Evolutionary conservation across 2,888 invertebrate species (phyloP), one percentile per base, ranked within the genome.

Genomic region (Cheilosia impressa): DNA sequence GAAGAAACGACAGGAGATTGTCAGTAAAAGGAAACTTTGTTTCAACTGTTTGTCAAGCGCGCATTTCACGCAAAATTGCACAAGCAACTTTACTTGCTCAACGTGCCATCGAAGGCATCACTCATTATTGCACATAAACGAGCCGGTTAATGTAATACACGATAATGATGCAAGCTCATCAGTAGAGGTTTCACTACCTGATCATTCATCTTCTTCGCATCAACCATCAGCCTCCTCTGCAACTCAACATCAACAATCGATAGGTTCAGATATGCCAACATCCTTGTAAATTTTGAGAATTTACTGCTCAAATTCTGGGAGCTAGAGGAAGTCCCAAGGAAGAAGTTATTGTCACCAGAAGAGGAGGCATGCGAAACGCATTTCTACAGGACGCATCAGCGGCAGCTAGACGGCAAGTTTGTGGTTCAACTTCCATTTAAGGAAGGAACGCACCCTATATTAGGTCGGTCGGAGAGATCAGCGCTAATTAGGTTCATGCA

Each of bases 341-440:
- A 22, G 27, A 43, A 43, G 1, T 1, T 60, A 15, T 43, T 41
- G 4, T 45, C 62, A 27, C 27, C 53, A 13, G 69, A 69, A 24
- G 47, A 69, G 34, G 19, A 24, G 19, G n/a, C 24, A n/a, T 47
- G 31, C 17, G 57, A 69, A 34, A 47, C 38, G 4, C 45, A 68
- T 19, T 68, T 55, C 15, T 55, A 55, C 43, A 53, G 43, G 43
- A 53, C 55, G 10, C 68, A 68, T 34, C 68, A 65, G 5, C 68
- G 53, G 15, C 68, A 65, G 1, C 6, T 22, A 3, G 65, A 65
- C 17, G 65, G 65, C 1, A 68, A 43, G 19, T 55, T 55, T 55
- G 43, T 47, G 13, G 62, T 63, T 31, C 62, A 63, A 31, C 47
- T 63, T 47, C 62, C 62, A 17, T 63, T 63, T 19, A 63, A 31